Conservation (phyloP, 2,113 vertebrate species). For the Ploceus nigricollis region DNA sequence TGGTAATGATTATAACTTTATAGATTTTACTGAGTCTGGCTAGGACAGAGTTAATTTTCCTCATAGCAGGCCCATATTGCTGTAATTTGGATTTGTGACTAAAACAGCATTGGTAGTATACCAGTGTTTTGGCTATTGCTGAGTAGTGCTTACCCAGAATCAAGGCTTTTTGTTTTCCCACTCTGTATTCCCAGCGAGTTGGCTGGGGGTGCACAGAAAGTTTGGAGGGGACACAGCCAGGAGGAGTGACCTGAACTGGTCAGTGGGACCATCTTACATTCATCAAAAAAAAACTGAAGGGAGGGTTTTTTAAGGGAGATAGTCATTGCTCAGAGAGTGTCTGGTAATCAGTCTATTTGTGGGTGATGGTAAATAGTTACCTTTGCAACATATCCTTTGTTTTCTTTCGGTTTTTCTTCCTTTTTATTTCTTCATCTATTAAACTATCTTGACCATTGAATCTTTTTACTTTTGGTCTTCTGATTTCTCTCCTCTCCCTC, state of each 20-base stretch:
- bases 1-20: not conserved
- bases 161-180: not conserved
- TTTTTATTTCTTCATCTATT: not conserved
- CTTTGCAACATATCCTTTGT: not conserved
- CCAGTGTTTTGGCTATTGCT: not conserved
- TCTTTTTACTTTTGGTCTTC: not conserved
- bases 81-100: not conserved
- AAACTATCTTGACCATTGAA: not conserved
- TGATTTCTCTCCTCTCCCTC: not conserved
- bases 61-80: not conserved
- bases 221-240: not conserved
- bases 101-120: not conserved
- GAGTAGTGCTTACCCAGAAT: not conserved
- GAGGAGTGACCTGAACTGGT: not conserved
- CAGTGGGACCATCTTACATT: not conserved
- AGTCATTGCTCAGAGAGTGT: not conserved
- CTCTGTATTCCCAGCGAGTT: accelerated
- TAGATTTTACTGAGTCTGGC: not conserved
- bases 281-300: not conserved
- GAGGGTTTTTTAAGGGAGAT: not conserved
- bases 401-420: not conserved
- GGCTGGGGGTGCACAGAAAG: not conserved
- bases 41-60: not conserved
- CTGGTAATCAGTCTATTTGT: not conserved
- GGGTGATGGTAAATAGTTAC: not conserved